Evolutionary conservation across 2,888 invertebrate species (phyloP), one percentile per base, ranked within the genome.

Genomic region (Hemicrepidius hirtus): DNA sequence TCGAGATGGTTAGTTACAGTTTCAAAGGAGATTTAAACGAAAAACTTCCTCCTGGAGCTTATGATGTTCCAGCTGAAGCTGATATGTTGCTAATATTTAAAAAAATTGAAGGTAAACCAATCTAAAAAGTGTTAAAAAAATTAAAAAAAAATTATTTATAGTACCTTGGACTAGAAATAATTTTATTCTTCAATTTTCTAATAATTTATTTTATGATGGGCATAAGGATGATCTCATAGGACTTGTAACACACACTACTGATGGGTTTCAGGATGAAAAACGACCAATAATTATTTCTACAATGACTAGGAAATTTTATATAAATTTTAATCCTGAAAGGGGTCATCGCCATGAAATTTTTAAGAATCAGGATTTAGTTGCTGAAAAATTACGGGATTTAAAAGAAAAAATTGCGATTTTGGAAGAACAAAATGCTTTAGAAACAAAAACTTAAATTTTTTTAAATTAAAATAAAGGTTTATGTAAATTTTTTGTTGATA

Each of bases 301-400:
- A 3, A 70, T 85, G 46, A 85, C 84, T 5, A 80, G 81, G 73
- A 84, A 83, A 75, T 84, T 85, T 69, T 85, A 81, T 69, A 67
- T 84, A 18, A 75, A 76, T 4, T 62, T 78, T 9, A 81, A 79
- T 44, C 67, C 74, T 3, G 60, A 79, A 13, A 72, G 83, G 59
- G 83, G 82, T 5, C 79, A 82, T 64, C 78, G 81, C 60, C 76
- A 76, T 10, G 76, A 79, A 44, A 9, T 57, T 1, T 16, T 41
- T 4, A 12, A 6, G 0, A 59, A 66, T 18, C 46, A 74, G 20
- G 44, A 37, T 7, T n/a, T 6, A 7, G 35, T 46, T 1, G 7
- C 46, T 1, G 35, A 57, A 7, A 7, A 2, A 7, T 21, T 73
- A 4, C 0, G 40, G n/a, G 59, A 65, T 55, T n/a, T 64, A 13